Evolutionary conservation across 1,140 invertebrate species (phyloP).

Genomic region (Chrysopa pallens): DNA sequence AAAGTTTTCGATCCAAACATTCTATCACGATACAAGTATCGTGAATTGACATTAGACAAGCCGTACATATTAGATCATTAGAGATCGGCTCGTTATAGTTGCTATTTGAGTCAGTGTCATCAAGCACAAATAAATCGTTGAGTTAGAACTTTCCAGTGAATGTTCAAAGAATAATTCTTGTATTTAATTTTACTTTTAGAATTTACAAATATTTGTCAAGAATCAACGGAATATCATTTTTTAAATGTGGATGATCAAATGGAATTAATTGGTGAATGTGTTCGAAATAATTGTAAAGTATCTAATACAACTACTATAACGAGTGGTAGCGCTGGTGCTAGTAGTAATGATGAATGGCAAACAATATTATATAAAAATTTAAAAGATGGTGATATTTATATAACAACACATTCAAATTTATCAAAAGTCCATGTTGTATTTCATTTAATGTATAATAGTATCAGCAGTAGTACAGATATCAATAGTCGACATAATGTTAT

Average conservation of each 20-base stretch:
- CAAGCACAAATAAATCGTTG: no score
- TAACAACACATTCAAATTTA: constrained; percentile 91
- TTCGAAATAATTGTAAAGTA: constrained; percentile 28
- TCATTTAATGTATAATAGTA: constrained; percentile 78
- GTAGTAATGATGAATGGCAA: constrained; percentile 11
- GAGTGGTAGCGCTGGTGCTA: constrained; percentile 13
- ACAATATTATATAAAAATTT: constrained; percentile 28
- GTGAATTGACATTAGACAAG: no score
- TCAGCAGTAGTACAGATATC: constrained; percentile 58
- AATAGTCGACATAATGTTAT: constrained; percentile 93
- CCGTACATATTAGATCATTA: no score
- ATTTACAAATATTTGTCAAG: constrained; percentile 38
- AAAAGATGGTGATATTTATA: constrained; percentile 80
- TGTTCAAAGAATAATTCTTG: neutral
- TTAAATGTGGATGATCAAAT: constrained; percentile 70
- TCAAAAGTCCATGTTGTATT: constrained; percentile 87
- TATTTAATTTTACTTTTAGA: constrained; percentile 22
- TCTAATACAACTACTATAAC: constrained; percentile 18
- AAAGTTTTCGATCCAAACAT: no score
- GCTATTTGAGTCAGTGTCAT: no score
- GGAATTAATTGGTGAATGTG: constrained; percentile 44
- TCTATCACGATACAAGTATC: no score
- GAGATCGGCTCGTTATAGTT: no score
- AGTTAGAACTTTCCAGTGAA: no score
- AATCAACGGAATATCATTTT: constrained; percentile 80